Base-by-base conservation (phyloP, 2,888 invertebrate genomes). In the Cacoxenus indagator region DNA sequence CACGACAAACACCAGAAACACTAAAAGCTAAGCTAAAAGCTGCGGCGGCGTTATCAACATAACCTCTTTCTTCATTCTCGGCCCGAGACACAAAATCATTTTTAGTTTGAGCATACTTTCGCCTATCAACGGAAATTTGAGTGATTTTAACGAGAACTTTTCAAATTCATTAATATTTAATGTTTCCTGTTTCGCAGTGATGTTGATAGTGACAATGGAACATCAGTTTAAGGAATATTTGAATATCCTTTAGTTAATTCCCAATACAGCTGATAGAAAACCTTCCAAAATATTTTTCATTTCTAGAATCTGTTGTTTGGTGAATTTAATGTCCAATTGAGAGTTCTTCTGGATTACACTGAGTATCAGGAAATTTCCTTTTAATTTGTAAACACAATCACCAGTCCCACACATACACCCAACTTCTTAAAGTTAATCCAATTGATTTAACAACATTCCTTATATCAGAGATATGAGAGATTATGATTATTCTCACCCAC, bases 91-190 rank as follows among this genome's bases (percentile, higher is more conserved):
- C 14, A 48, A 43, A 37, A 65, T 24, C 1, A 1, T 31, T 17
- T 22, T 64, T 27, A 48, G 14, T 64, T 61, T 61, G 43, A 51
- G 31, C 17, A 51, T 22, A 17, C 27, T 27, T 64, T 64, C 17
- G 51, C 48, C 64, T 64, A 64, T 48, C 43, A 46, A 64, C 43
- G 26, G n/a, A 64, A 48, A 64, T n/a, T 62, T 64, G 26, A 48
- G 48, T 64, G 64, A 64, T 26, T 45, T 62, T 62, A 17, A 22
- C 45, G 29, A 29, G 48, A 64, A 19, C 29, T 48, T 64, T 64
- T 27, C 1, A 19, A 59, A 29, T 27, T 59, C 17, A 59, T 31
- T 59, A 5, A 26, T 17, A 31, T 59, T 31, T 31, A 17, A 17
- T 59, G 31, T 37, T 59, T 59, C 59, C 59, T 59, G 59, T 59